Conservation (phyloP, 2,888 invertebrate genomes). For the Nemotelus nigrinus region DNA sequence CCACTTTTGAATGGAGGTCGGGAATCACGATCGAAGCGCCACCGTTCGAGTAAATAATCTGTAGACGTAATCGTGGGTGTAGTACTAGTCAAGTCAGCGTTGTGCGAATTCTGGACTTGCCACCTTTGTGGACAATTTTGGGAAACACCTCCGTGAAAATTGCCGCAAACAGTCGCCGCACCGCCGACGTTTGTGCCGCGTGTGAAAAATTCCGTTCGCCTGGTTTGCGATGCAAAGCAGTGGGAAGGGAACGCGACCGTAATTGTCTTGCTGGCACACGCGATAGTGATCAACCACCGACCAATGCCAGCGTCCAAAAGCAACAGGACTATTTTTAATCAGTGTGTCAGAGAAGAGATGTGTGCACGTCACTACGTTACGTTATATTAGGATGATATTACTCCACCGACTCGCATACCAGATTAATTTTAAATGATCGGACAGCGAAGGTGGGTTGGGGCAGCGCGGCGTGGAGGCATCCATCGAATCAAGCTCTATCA, state of each 20-base stretch:
- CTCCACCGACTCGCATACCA: background rate
- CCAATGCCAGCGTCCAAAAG: background rate
- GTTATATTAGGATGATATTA: conserved; percentile 9
- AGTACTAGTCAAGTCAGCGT: no score
- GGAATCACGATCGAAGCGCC: conserved; percentile 7
- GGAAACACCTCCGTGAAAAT: conserved; percentile 16
- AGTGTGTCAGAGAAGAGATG: conserved; percentile 16
- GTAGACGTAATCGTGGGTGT: no score
- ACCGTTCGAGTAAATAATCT: background rate
- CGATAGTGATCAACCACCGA: conserved; percentile 5
- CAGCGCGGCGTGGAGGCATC: background rate
- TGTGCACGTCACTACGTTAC: conserved; percentile 9
- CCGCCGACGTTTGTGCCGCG: background rate
- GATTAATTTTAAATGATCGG: conserved; percentile 21
- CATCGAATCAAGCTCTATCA: background rate
- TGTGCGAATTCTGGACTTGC: no score
- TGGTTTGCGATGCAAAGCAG: background rate
- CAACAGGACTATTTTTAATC: conserved; percentile 28
- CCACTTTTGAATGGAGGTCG: background rate
- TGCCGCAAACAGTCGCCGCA: conserved; percentile 1
- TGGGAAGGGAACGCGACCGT: conserved; percentile 5
- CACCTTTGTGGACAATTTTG: background rate
- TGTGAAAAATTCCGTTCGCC: conserved; percentile 11
- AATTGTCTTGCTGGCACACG: conserved; percentile 3
- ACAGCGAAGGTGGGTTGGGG: background rate